Evolutionary conservation across 2,797 vertebrate genomes (phyloP), one percentile per base, ranked within the genome.

Genomic region (Epinephelus coioides): DNA sequence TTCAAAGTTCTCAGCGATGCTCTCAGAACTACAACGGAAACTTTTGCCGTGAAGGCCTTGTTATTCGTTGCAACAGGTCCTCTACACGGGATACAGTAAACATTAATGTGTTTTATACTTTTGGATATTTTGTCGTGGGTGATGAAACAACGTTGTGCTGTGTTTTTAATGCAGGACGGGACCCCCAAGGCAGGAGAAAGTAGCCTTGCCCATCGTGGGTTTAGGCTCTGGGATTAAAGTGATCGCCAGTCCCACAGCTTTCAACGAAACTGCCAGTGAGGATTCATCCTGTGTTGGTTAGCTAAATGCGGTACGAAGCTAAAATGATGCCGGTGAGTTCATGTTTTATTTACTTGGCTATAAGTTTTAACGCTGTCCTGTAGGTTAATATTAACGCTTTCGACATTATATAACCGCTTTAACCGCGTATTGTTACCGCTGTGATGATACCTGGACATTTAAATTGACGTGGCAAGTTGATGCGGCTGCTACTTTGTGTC

Each of bases 271-370:
- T 84, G 80, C 82, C 89, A 46, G 79, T 53, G 82, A 77, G 84
- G 82, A 86, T 91, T 92, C 85, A 80, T 88, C 83, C 84, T 82
- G 89, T 70, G 80, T 61, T 56, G 76, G 60, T 78, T 74, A 91
- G 94, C 92, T 96, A 95, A 94, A 97, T 98, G 97, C 96, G 97
- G 91, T 96, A 97, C 96, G 96, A 96, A 89, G 95, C 96, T 94
- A 98, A 96, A 86, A 98, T 98, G 98, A 98, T 99, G 98, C 98
- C 98, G 96, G 98, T 99, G 87, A 98, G 98, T 94, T 75, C 17
- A 18, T 54, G 4, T 73, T 76, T 81, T 47, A 71, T 70, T 60
- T 25, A 12, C 18, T 62, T 17, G 2, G 2, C 30, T 64, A 19
- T 7, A 79, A 68, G 60, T 87, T 88, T 66, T 2, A 11, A n/a